Evolutionary conservation across 2,113 vertebrate genomes (phyloP).

Genomic region (Paralichthys olivaceus): DNA sequence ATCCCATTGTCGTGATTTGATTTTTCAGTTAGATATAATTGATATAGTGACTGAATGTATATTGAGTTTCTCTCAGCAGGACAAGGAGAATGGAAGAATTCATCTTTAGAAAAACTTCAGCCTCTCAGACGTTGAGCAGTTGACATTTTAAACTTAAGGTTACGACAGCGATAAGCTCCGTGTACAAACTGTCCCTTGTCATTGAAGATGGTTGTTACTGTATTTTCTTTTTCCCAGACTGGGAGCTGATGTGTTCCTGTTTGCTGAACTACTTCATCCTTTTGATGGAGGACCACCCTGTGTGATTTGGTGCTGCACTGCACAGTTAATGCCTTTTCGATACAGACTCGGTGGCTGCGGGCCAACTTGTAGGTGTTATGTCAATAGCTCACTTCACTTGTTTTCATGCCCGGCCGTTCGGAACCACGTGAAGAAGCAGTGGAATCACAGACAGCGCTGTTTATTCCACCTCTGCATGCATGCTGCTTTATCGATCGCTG

Average conservation of each 20-base stretch:
- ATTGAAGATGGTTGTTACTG: neutral
- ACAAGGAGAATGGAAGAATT: too few species aligned
- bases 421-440: constrained; percentile 37
- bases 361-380: constrained; percentile 52
- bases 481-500: constrained; percentile 52
- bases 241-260: neutral
- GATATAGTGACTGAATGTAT: too few species aligned
- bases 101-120: too few species aligned
- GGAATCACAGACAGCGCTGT: constrained; percentile 27
- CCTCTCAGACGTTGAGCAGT: too few species aligned
- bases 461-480: constrained; percentile 44
- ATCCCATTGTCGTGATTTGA: too few species aligned
- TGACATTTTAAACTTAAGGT: too few species aligned
- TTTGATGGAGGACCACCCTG: too few species aligned
- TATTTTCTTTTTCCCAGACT: neutral
- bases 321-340: constrained; percentile 58
- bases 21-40: too few species aligned
- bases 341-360: constrained; percentile 38
- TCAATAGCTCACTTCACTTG: constrained; percentile 51
- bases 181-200: too few species aligned
- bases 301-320: neutral
- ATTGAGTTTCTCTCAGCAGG: too few species aligned
- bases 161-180: too few species aligned
- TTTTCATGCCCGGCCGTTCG: constrained; percentile 7
- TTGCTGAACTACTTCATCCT: too few species aligned